Percentiles rank a stretch among this genome's conserved stretches.
phyloP scores from a whole-genome alignment of 2,797 vertebrate genomes.

The Cuculus canorus region DNA sequence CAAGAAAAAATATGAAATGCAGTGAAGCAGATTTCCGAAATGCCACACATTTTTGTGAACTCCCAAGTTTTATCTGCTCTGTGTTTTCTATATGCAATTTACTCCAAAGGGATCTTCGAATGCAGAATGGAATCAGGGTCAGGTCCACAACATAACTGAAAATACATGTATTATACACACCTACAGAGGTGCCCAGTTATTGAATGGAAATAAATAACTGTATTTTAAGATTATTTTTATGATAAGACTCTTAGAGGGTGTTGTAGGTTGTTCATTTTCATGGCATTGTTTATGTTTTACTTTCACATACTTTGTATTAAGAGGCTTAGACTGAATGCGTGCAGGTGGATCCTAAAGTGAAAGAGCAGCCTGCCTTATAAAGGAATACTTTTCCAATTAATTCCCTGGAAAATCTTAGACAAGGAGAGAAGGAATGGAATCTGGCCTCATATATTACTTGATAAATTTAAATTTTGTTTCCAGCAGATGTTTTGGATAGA shows the following conservation, averaged over 20 bases:
- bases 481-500: background rate
- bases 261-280: background rate
- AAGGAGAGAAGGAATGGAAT: background rate
- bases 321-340: background rate
- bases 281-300: background rate
- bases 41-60: background rate
- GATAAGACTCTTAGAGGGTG: background rate
- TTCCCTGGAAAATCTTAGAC: background rate
- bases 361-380: background rate
- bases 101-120: background rate
- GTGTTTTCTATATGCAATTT: background rate
- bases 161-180: background rate
- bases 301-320: background rate
- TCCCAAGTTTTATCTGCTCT: background rate
- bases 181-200: background rate
- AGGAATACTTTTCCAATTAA: background rate
- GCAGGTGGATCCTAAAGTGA: background rate
- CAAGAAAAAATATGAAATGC: background rate
- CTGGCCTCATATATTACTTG: background rate
- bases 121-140: background rate
- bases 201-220: background rate
- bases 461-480: background rate
- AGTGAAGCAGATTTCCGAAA: background rate
- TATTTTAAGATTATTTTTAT: background rate
- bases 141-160: background rate